Conservation (phyloP, 2,797 vertebrate genomes). For the Hapalemur alaotrensis region DNA sequence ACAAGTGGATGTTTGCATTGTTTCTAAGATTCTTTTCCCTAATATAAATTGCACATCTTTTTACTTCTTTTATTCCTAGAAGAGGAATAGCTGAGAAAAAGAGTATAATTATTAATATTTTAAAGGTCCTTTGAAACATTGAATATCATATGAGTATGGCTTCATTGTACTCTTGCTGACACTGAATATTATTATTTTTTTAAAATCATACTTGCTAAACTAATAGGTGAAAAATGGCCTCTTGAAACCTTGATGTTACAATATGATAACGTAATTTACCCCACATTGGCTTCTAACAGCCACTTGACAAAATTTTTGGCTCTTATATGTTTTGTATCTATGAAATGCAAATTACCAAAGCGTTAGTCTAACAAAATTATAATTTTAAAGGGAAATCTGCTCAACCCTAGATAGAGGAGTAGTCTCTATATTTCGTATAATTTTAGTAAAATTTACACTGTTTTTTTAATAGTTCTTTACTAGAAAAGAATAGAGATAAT, state of each 20-base stretch:
- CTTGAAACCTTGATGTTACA: background rate
- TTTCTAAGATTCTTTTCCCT: constrained; percentile 1
- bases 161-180: background rate
- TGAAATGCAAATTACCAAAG: background rate
- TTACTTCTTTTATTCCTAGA: constrained; percentile 5
- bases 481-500: background rate
- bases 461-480: background rate
- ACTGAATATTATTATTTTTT: background rate
- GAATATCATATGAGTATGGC: background rate
- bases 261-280: background rate
- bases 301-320: background rate
- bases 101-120: background rate
- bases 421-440: background rate
- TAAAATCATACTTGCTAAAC: background rate
- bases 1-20: background rate
- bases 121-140: background rate
- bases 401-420: background rate
- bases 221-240: background rate
- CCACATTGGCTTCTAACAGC: background rate
- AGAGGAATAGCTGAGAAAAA: background rate
- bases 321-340: background rate
- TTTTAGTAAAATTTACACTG: background rate
- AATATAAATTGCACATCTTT: background rate
- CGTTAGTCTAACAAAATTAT: background rate
- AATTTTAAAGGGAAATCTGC: background rate